Base-by-base conservation (phyloP, 2,797 vertebrate species). In the Hipposideros larvatus region DNA sequence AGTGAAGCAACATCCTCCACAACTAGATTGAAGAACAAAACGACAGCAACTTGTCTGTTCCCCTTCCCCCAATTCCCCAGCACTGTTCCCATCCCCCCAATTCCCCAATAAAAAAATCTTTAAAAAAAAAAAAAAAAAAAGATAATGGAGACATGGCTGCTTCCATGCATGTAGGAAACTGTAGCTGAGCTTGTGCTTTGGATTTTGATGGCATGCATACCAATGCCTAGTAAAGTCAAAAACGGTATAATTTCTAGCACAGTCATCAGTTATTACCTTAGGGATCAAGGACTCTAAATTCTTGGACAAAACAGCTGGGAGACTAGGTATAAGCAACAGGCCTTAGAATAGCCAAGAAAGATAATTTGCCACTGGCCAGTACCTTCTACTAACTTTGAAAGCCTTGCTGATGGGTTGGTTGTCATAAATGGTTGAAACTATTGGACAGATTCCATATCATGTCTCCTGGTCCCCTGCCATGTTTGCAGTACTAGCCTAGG, bases 281-380 rank as follows among this genome's bases (percentile, higher is more conserved):
- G 26, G 9, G 63, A 79, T 74, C 53, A 83, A 90, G 7, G 59
- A 92, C 89, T 75, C 51, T 48, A 61, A 73, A 83, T 97, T 90
- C 46, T 78, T 92, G 11, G 31, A 70, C 57, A 94, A 95, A 55
- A 63, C 18, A 57, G 7, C n/a, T 46, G 31, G 18, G 18, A 97
- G 8, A 7, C 51, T 65, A 15, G 41, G 15, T 37, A 22, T 78
- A 68, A 66, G 37, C 53, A 63, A n/a, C 5, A 90, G 55, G 63
- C 55, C 61, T 82, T 74, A 87, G 15, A 79, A 88, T 43, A 87
- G 26, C 28, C 43, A 53, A 77, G 43, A 53, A 78, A 87, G 7
- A 70, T 68, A 71, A 93, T 21, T 55, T 85, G 83, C 59, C 55
- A 31, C 57, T 41, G 37, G 48, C 63, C 34, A 77, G 13, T 59